Conservation (phyloP, 1,140 invertebrate species). For the Augochlora pura region DNA sequence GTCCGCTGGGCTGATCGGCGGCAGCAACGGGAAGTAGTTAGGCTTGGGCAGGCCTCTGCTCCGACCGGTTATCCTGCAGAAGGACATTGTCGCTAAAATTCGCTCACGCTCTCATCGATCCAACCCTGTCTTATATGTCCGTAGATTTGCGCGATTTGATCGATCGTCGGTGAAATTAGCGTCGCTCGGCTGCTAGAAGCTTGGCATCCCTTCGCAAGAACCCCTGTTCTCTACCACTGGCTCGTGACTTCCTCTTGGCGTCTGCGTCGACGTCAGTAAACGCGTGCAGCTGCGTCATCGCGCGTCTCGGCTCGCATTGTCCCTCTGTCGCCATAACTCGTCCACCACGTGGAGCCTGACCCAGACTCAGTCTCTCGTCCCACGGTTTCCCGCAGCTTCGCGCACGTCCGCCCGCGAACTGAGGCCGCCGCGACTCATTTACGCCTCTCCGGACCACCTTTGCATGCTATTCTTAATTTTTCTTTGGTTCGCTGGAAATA, state of each 20-base stretch:
- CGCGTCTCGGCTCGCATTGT: background rate
- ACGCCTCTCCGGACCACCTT: background rate
- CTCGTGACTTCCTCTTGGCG: constrained; percentile 41
- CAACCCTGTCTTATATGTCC: too few species aligned
- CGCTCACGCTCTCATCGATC: background rate
- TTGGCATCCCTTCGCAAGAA: constrained; percentile 36
- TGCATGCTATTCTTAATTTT: too few species aligned
- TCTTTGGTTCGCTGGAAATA: background rate
- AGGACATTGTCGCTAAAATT: constrained; percentile 80
- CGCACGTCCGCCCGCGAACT: too few species aligned
- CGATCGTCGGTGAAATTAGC: too few species aligned
- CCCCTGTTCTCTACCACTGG: constrained; percentile 38
- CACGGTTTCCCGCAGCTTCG: too few species aligned
- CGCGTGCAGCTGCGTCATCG: constrained; percentile 1
- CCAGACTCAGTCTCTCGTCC: background rate
- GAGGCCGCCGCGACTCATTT: background rate
- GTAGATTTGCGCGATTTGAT: background rate
- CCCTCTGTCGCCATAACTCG: constrained; percentile 31
- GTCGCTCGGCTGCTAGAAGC: constrained; percentile 3
- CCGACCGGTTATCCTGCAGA: constrained; percentile 90
- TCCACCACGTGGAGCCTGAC: background rate
- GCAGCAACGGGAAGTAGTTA: constrained; percentile 91
- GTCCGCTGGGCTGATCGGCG: constrained; percentile 89
- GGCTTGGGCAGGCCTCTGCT: constrained; percentile 89
- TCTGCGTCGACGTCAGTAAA: constrained; percentile 21